Evolutionary conservation across 2,797 vertebrate species (phyloP), one percentile per base, ranked within the genome.

Genomic region (Coluber constrictor): DNA sequence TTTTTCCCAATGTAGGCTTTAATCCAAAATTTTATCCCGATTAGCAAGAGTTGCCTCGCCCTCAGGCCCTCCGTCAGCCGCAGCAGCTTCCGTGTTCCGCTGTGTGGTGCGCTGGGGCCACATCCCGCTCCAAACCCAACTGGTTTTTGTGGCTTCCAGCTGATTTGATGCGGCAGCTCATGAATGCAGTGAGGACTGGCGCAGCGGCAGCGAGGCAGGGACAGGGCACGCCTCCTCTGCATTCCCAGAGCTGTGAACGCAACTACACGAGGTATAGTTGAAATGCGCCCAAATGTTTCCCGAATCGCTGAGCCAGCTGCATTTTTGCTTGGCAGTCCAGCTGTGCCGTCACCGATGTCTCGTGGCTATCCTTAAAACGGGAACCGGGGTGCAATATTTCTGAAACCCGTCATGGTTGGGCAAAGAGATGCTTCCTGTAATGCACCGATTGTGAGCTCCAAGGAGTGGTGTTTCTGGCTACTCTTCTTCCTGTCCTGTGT

Each of bases 361-460:
- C 23, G 16, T 25, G 29, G 9, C 47, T 37, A 60, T 37, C 37
- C 91, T 8, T 59, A 59, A 88, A 88, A 92, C 16, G 37, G 3
- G 32, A 27, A 56, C 51, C 1, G 13, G 56, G 32, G 10, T 5
- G 11, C 6, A 3, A 5, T 25, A 27, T 79, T 90, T 66, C 87
- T n/a, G 61, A 47, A 10, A 25, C 27, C 23, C 15, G 47, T n/a
- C 4, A 18, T 12, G 0, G 0, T 18, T 5, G 29, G 8, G 7
- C 8, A 13, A 29, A 86, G 7, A 37, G 47, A 32, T 63, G 43
- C 25, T 4, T 23, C 57, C 70, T 2, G 8, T 29, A 57, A 47
- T 5, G 1, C 43, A 79, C 5, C 10, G 32, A 60, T n/a, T 25
- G 0, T 87, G 29, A 15, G 0, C 9, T 2, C 0, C 90, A 92